A percentile compares a stretch with the other conserved stretches of the same genome.
These are phyloP conservation scores for Patiria miniata DNA, from an alignment of 35 echinoderm and acorn worm genomes.

Conservation along the genomic window DNA sequence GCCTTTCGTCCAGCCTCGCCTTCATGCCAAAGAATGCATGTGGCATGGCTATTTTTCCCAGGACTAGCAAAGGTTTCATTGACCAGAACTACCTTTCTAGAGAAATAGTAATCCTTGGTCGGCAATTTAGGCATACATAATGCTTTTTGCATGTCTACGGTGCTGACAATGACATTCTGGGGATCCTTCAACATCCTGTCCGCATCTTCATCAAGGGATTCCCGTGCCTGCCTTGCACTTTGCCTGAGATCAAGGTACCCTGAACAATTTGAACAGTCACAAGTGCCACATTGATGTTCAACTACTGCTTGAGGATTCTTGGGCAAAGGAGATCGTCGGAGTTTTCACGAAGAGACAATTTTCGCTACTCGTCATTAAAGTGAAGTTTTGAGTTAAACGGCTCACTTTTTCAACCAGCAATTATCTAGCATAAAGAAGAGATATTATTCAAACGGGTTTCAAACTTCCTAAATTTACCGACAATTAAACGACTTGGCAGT, in stretches of 20 bases:
- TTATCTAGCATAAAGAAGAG: too few relatives aligned
- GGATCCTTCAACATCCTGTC: not conserved
- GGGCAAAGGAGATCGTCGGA: too few relatives aligned
- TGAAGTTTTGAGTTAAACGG: too few relatives aligned
- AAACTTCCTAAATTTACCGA: too few relatives aligned
- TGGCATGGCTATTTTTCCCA: conserved; percentile 38
- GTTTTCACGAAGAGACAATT: too few relatives aligned
- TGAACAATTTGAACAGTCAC: too few relatives aligned
- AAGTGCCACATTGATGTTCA: too few relatives aligned
- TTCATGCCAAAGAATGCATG: conserved; percentile 57
- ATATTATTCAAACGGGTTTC: too few relatives aligned
- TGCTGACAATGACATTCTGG: not conserved
- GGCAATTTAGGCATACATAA: conserved; percentile 52
- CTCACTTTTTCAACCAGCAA: too few relatives aligned
- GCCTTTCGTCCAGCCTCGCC: conserved; percentile 55
- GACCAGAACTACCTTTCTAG: conserved; percentile 39
- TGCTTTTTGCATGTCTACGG: conserved; percentile 51
- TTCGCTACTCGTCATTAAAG: too few relatives aligned
- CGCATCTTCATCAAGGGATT: not conserved
- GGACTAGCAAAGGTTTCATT: conserved; percentile 62
- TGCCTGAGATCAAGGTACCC: not conserved
- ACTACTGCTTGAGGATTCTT: too few relatives aligned
- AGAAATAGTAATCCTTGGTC: conserved; percentile 47
- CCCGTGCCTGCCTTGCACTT: not conserved
- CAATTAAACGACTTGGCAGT: too few relatives aligned